These are phyloP conservation scores for Ephydatia muelleri DNA, from an alignment of 37 sponge, comb jelly and placozoan species.

Conservation along the genomic window DNA sequence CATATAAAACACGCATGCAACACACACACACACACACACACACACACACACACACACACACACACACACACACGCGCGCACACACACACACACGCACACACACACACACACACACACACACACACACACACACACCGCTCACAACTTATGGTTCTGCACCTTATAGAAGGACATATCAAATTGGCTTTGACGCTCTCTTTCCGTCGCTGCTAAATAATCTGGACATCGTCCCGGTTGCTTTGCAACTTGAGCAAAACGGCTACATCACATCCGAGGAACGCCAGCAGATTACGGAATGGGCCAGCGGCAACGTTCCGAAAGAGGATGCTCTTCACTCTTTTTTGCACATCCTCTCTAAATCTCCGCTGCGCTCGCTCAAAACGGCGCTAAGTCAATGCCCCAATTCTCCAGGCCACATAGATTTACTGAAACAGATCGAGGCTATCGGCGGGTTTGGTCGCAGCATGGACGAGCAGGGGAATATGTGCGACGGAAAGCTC, in stretches of 20 bases:
- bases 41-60: slow-evolving; percentile 2
- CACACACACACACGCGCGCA: not conserved
- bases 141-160: no score
- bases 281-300: not conserved
- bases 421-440: not conserved
- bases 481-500: not conserved
- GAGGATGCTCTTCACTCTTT: not conserved
- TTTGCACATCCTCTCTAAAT: not conserved
- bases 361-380: not conserved
- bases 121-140: not conserved
- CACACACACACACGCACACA: not conserved
- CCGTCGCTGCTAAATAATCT: not conserved
- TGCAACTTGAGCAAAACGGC: not conserved
- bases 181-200: not conserved
- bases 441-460: not conserved
- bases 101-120: slow-evolving; percentile 7
- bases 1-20: not conserved
- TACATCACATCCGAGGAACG: not conserved
- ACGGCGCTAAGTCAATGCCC: not conserved
- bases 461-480: not conserved
- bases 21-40: slow-evolving; percentile 6
- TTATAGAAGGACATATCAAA: not conserved
- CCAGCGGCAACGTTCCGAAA: not conserved
- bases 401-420: not conserved
- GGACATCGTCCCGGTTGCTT: not conserved